These are phyloP conservation scores for Botia kubotai DNA, from an alignment of 2,797 vertebrate species.

Conservation along the genomic window DNA sequence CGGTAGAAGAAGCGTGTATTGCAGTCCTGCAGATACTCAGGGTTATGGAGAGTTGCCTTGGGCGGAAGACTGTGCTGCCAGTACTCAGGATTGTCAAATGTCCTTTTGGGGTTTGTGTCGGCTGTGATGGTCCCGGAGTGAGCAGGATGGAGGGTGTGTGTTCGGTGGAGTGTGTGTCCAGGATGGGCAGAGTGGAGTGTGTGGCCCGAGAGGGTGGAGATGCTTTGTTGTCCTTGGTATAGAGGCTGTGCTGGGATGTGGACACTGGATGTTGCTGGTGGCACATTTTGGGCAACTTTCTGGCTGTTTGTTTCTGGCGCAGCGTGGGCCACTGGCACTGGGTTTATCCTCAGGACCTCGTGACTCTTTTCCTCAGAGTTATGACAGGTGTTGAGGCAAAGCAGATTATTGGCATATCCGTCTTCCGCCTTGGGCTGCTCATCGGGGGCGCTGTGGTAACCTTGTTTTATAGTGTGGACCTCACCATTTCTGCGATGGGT, in stretches of 20 bases:
- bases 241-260: conserved; percentile 68
- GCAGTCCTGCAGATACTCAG: conserved; percentile 98
- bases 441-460: conserved; percentile 83
- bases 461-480: conserved; percentile 85
- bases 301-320: conserved; percentile 67
- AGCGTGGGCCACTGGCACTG: conserved; percentile 67
- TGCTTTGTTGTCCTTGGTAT: conserved; percentile 74
- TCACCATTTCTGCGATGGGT: conserved; percentile 92
- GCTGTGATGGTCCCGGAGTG: conserved; percentile 79
- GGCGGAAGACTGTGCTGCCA: conserved; percentile 99
- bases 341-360: conserved; percentile 81
- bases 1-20: conserved; percentile 99
- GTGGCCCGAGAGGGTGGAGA: conserved; percentile 77
- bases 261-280: conserved; percentile 60
- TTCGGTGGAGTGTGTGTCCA: conserved; percentile 55
- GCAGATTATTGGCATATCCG: conserved; percentile 91
- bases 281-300: conserved; percentile 75
- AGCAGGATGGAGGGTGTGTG: conserved; percentile 76
- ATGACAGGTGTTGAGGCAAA: conserved; percentile 96
- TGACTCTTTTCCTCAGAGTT: conserved; percentile 83
- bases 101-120: conserved; percentile 91
- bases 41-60: conserved; percentile 91
- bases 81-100: conserved; percentile 99
- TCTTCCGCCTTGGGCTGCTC: conserved; percentile 85
- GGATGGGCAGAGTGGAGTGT: conserved; percentile 78